Percentiles rank a stretch among this genome's conserved stretches.
Conservation (phyloP, 2,888 invertebrate genomes). For the Vesta saturnalis region DNA sequence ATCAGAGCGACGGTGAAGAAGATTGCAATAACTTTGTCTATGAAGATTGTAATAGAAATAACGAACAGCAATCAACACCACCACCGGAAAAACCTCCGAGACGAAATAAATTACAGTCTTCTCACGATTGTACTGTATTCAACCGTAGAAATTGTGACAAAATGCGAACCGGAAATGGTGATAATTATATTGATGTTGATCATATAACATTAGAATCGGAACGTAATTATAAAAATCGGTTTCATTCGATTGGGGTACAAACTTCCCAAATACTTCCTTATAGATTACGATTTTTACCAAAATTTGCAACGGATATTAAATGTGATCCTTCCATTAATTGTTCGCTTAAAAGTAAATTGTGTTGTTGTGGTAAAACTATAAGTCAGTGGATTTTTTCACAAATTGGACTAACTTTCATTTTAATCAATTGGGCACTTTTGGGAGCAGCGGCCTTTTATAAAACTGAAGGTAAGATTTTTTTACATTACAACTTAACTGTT, state of each 20-base stretch:
- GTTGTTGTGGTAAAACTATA: slow-evolving; percentile 61
- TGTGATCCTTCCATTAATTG: slow-evolving; percentile 55
- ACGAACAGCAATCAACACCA: slow-evolving; percentile 18
- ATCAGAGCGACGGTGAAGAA: slow-evolving; percentile 49
- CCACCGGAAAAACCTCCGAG: slow-evolving; percentile 54
- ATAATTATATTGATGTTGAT: slow-evolving; percentile 55
- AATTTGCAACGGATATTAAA: slow-evolving; percentile 51
- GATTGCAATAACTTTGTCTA: slow-evolving; percentile 29
- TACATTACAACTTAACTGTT: no score
- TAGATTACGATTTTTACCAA: slow-evolving; percentile 69
- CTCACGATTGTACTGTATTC: slow-evolving; percentile 24
- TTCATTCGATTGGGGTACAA: slow-evolving; percentile 61
- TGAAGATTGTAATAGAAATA: slow-evolving; percentile 32
- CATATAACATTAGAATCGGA: slow-evolving; percentile 56
- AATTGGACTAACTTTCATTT: slow-evolving; percentile 68
- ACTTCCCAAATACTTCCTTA: slow-evolving; percentile 63
- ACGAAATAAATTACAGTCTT: slow-evolving; percentile 40
- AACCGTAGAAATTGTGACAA: slow-evolving; percentile 41
- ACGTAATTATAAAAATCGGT: slow-evolving; percentile 50
- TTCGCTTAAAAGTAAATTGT: slow-evolving; percentile 51
- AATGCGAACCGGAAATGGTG: slow-evolving; percentile 54
- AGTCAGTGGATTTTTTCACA: slow-evolving; percentile 68
- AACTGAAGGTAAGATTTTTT: slow-evolving; percentile 68
- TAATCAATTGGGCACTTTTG: slow-evolving; percentile 70
- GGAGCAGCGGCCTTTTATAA: slow-evolving; percentile 72